Base-by-base conservation (phyloP, 1,140 invertebrate genomes). In the Zaprionus africanus region DNA sequence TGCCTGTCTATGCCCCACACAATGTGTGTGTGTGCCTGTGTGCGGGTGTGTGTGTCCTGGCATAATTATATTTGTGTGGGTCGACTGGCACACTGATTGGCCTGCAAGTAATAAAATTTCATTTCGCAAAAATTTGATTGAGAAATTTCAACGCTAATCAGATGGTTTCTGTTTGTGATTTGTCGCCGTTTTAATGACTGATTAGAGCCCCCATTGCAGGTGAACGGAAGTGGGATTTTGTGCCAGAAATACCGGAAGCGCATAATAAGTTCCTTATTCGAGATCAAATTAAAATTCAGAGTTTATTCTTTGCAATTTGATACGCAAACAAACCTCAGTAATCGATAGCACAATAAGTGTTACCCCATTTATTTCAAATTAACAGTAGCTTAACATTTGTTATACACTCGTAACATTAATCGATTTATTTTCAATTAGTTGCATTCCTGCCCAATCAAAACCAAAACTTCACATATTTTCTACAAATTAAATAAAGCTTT, bases 11-110 rank as follows among this genome's bases (percentile, higher is more conserved):
- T 58, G 54, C 43, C 31, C 63, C 19, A 24, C 53, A 24, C 22
- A 1, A 22, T 22, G 24, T 41, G 43, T 62, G 22, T 62, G 54
- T 15, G 31, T 51, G 60, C 31, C 4, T 15, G 38, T 46, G 13
- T 61, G 24, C 46, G 22, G 64, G 41, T 67, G 51, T 73, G 57
- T 56, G 54, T 62, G 41, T 57, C 46, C 26, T 58, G 41, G 12
- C 41, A 61, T 78, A 78, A 78, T 78, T 70, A 76, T 78, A 69
- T 78, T 70, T 64, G 57, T 49, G 54, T 59, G 60, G 31, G 24
- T 66, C 61, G 65, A 41, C 61, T 65, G 66, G 15, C 49, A 64
- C 57, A 76, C 57, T 71, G 76, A 66, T 78, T 78, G 72, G 22
- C 60, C 28, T 36, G 54, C 46, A 22, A 34, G 58, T 56, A 49